Evolutionary conservation across 2,113 vertebrate species (phyloP).

Genomic region (Cariama cristata): DNA sequence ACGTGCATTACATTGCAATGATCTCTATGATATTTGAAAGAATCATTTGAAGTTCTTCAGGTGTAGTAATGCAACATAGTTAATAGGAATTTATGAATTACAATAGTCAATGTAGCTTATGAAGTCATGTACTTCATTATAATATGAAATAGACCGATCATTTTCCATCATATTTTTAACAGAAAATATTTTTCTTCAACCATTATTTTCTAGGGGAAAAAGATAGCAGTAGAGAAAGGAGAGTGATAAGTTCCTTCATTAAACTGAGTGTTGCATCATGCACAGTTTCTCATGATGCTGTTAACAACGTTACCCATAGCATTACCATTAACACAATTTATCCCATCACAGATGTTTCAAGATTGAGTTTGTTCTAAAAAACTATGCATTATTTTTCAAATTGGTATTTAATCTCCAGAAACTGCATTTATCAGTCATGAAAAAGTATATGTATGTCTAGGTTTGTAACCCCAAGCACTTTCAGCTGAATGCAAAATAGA

Average conservation of each 20-base stretch:
- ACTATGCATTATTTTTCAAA: neutral
- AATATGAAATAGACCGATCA: neutral
- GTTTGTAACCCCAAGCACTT: neutral
- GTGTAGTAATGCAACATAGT: neutral
- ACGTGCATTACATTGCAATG: neutral
- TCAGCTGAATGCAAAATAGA: neutral
- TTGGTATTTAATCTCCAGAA: neutral
- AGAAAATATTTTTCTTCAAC: neutral
- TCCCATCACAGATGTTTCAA: neutral
- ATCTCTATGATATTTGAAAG: neutral
- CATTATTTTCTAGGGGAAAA: neutral
- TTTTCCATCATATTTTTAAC: neutral
- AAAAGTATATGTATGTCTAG: rapidly evolving
- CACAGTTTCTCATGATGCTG: neutral
- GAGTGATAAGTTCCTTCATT: neutral
- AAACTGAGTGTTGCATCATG: neutral
- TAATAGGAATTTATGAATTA: neutral
- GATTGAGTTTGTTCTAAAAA: neutral
- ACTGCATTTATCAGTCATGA: neutral
- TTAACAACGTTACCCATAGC: neutral
- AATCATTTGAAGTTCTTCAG: neutral
- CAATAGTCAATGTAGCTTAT: neutral
- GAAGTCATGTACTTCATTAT: neutral
- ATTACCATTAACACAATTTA: neutral
- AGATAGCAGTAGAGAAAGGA: neutral